Percentiles rank a stretch among this genome's conserved stretches.
Evolutionary conservation across 23 tunicate species (phyloP).

Genomic region (Ciona savignyi): DNA sequence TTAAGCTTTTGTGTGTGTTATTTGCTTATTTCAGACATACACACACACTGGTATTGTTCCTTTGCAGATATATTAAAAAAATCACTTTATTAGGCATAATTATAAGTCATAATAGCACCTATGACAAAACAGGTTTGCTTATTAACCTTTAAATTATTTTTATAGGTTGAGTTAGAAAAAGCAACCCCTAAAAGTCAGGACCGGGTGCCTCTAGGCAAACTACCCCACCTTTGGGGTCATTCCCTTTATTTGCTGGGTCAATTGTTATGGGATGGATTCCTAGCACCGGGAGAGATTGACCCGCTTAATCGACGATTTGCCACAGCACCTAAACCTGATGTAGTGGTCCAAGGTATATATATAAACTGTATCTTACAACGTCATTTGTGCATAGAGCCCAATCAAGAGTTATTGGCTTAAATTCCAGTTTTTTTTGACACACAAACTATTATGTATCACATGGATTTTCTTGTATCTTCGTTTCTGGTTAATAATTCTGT

Average conservation of each 20-base stretch:
- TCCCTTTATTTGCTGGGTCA: slow-evolving; percentile 80
- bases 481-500: too few relatives aligned
- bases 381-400: too few relatives aligned
- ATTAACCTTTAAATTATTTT: slow-evolving; percentile 4
- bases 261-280: slow-evolving; percentile 70
- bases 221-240: slow-evolving; percentile 98
- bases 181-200: slow-evolving; percentile 68
- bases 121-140: too few relatives aligned
- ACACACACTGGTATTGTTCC: too few relatives aligned
- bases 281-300: slow-evolving; percentile 95
- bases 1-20: too few relatives aligned
- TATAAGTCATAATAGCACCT: too few relatives aligned
- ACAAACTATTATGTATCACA: neutral
- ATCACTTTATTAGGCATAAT: too few relatives aligned
- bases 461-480: too few relatives aligned
- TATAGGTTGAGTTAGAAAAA: slow-evolving; percentile 70
- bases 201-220: slow-evolving; percentile 65
- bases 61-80: too few relatives aligned
- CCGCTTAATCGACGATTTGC: slow-evolving; percentile 90
- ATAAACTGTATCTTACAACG: too few relatives aligned
- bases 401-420: too few relatives aligned
- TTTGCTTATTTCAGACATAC: too few relatives aligned
- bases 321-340: slow-evolving; percentile 77
- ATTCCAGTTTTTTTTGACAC: neutral
- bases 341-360: slow-evolving; percentile 94